Percentiles rank a stretch among this genome's conserved stretches.
Conservation (phyloP, 1,140 invertebrate species). For the Patella vulgata region DNA sequence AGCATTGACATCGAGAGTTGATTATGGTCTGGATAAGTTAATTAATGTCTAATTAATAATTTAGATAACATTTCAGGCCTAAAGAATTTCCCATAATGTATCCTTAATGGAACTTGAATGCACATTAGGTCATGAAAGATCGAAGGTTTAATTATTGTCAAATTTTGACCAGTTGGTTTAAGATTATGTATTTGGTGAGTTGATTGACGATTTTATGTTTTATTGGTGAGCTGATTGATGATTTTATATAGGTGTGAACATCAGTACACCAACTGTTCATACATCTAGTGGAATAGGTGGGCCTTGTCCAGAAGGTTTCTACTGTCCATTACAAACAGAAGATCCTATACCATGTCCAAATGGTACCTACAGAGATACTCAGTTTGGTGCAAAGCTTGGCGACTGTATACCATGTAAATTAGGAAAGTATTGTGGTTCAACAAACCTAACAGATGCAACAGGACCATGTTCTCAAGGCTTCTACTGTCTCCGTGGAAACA, state of each 20-base stretch:
- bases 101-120: too few relatives aligned
- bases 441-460: slow-evolving; percentile 40
- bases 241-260: slow-evolving; percentile 55
- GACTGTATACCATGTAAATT: slow-evolving; percentile 55
- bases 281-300: slow-evolving; percentile 57
- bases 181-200: too few relatives aligned
- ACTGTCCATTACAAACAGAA: slow-evolving; percentile 54
- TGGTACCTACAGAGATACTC: slow-evolving; percentile 53
- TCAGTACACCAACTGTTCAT: slow-evolving; percentile 48
- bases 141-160: too few relatives aligned
- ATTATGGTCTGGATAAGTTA: too few relatives aligned
- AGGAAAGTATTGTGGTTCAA: slow-evolving; percentile 55
- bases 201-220: too few relatives aligned
- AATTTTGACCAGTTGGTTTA: too few relatives aligned
- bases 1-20: too few relatives aligned
- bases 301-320: slow-evolving; percentile 57
- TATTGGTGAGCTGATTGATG: too few relatives aligned
- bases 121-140: too few relatives aligned
- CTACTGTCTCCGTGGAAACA: slow-evolving; percentile 55
- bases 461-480: slow-evolving; percentile 56
- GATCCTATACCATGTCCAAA: slow-evolving; percentile 56
- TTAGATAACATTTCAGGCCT: too few relatives aligned
- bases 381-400: slow-evolving; percentile 20
- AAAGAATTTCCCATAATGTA: too few relatives aligned
- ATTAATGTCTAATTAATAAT: too few relatives aligned